Evolutionary conservation across 2,888 invertebrate species (phyloP).

Genomic region (Alviniconcha strummeri): DNA sequence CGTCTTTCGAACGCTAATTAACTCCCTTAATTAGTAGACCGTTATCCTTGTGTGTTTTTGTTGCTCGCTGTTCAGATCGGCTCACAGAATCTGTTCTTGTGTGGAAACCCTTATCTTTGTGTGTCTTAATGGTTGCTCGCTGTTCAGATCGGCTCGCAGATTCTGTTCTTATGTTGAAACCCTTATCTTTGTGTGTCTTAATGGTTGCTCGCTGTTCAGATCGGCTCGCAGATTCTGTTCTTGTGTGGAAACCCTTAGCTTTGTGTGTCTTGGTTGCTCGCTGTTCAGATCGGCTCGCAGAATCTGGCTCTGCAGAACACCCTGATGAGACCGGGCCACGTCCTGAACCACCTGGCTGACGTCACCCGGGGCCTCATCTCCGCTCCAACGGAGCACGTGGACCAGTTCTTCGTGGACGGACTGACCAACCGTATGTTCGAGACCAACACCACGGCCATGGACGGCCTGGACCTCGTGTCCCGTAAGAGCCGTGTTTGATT

Average conservation of each 20-base stretch:
- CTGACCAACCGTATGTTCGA: slow-evolving; percentile 25
- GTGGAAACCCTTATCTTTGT: too few relatives aligned
- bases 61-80: neutral
- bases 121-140: too few relatives aligned
- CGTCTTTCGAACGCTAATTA: too few relatives aligned
- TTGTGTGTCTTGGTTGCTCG: too few relatives aligned
- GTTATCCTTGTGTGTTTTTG: too few relatives aligned
- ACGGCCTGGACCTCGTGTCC: slow-evolving; percentile 23
- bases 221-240: too few relatives aligned
- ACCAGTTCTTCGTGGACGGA: slow-evolving; percentile 10
- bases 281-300: neutral
- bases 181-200: too few relatives aligned
- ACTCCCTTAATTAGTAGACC: too few relatives aligned
- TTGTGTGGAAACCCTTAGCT: too few relatives aligned
- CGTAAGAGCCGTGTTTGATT: neutral
- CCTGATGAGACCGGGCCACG: slow-evolving; percentile 21
- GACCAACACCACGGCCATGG: slow-evolving; percentile 9
- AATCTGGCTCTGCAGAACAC: slow-evolving; percentile 11
- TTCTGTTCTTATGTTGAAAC: neutral
- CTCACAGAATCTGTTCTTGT: neutral
- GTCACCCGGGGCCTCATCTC: neutral
- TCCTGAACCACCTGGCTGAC: slow-evolving; percentile 8
- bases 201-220: too few relatives aligned
- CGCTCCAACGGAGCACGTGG: slow-evolving; percentile 10
- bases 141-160: neutral